Evolutionary conservation across 2,797 vertebrate genomes (phyloP).

Genomic region (Tauraco hartlaubi): DNA sequence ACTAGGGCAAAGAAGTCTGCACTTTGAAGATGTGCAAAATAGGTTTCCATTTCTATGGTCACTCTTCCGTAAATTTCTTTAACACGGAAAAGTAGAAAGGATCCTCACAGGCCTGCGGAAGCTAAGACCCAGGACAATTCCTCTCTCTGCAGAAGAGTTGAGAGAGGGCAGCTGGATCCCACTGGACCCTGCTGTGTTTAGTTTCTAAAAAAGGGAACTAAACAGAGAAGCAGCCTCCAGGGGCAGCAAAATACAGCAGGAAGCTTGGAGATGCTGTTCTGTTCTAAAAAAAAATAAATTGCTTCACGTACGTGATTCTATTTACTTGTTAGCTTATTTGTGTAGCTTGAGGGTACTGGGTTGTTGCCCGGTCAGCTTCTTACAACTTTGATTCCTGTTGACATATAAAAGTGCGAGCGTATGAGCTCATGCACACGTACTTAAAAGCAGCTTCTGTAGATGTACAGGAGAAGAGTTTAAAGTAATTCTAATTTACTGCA

Average conservation of each 20-base stretch:
- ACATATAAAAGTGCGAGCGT: not conserved
- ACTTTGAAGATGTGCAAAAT: not conserved
- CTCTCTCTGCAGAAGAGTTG: constrained; percentile 15
- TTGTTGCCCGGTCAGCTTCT: not conserved
- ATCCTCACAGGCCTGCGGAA: not conserved
- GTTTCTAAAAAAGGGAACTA: constrained; percentile 66
- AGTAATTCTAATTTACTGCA: not conserved
- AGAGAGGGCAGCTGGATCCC: constrained; percentile 71
- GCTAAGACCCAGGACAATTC: not conserved
- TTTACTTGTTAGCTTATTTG: constrained; percentile 59
- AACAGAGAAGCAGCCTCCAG: constrained; percentile 47
- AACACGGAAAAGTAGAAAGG: not conserved
- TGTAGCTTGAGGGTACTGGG: not conserved
- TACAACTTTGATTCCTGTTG: constrained; percentile 31
- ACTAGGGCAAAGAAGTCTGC: not conserved
- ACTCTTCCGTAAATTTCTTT: not conserved
- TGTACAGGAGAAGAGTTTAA: not conserved
- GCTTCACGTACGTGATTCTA: constrained; percentile 17
- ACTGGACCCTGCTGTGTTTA: constrained; percentile 67
- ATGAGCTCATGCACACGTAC: not conserved
- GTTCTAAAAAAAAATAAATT: constrained; percentile 37
- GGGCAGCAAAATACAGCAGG: constrained; percentile 68
- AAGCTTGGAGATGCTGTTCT: constrained; percentile 37
- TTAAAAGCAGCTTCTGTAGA: not conserved
- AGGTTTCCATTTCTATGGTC: not conserved